phyloP scores from a whole-genome alignment of 2,888 invertebrate species.

The Drosophila rellima region DNA sequence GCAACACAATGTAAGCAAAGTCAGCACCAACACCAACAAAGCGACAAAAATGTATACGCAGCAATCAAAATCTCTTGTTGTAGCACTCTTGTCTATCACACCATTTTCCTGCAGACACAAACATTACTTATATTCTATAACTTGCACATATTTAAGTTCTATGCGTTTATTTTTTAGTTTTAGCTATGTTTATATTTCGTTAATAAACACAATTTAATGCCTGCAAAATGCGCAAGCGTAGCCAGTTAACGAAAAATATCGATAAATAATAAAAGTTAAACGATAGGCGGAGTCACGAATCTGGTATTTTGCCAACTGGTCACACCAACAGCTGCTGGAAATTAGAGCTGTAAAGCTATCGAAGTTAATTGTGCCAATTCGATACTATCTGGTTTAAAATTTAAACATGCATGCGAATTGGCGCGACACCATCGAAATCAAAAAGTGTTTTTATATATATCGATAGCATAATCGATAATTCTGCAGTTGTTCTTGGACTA shows the following conservation, averaged over 20 bases:
- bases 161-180: neutral
- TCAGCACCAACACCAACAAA: conserved; percentile 33
- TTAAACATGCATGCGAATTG: no score
- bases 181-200: neutral
- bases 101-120: neutral
- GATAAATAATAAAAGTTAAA: conserved; percentile 17
- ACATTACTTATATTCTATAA: neutral
- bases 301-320: no score
- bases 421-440: no score
- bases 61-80: conserved; percentile 42
- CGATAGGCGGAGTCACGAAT: neutral
- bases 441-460: no score
- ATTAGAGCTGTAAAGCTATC: no score
- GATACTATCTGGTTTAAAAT: no score
- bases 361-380: no score
- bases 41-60: conserved; percentile 45
- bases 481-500: neutral
- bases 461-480: no score
- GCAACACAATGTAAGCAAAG: conserved; percentile 45
- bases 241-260: conserved; percentile 26
- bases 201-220: conserved; percentile 10
- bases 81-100: conserved; percentile 14
- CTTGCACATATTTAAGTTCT: neutral
- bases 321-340: no score
- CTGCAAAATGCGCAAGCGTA: conserved; percentile 34